phyloP scores from a whole-genome alignment of 2,888 invertebrate genomes.

The Tricholauxania praeusta region DNA sequence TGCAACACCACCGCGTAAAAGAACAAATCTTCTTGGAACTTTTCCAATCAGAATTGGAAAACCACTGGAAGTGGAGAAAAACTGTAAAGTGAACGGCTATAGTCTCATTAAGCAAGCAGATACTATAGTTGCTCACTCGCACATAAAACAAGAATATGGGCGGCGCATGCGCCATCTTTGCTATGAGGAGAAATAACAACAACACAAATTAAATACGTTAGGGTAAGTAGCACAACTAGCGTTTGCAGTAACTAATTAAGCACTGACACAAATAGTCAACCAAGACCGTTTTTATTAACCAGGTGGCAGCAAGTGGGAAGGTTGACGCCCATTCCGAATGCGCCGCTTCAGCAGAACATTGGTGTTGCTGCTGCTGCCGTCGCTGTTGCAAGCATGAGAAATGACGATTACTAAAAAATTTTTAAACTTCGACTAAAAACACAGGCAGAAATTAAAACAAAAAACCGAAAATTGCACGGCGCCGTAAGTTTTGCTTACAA shows the following conservation, averaged over 20 bases:
- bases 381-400: conserved; percentile 22
- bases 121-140: background rate
- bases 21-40: background rate
- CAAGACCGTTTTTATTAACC: background rate
- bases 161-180: conserved; percentile 27
- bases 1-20: background rate
- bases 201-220: background rate
- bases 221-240: conserved; percentile 20
- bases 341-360: background rate
- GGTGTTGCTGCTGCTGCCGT: conserved; percentile 33
- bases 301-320: conserved; percentile 32
- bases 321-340: conserved; percentile 34
- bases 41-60: conserved; percentile 23
- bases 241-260: background rate
- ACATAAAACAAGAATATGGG: background rate
- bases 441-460: background rate
- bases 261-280: background rate
- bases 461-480: conserved; percentile 17
- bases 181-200: conserved; percentile 20
- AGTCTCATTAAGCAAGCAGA: background rate
- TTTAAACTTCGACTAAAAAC: no score
- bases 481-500: conserved; percentile 27
- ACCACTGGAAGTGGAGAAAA: background rate
- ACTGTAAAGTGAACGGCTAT: background rate
- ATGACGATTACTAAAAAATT: conserved; percentile 14